Evolutionary conservation across 1,140 invertebrate genomes (phyloP), one percentile per base, ranked within the genome.

Genomic region (Caerostris darwini): DNA sequence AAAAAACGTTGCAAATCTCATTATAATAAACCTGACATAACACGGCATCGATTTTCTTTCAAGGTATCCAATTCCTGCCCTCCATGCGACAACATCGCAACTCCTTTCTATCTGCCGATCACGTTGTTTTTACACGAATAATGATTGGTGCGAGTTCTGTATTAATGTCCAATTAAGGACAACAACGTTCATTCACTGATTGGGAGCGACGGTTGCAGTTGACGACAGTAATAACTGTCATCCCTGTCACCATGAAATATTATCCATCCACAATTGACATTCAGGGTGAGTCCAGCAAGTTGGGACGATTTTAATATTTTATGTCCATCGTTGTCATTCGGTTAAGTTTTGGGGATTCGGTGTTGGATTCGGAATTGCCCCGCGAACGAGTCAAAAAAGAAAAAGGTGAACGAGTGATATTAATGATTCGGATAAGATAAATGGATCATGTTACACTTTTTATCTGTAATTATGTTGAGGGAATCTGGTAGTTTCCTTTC

Each of bases 171-270:
- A 83, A 83, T 83, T 83, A 83, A 58, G 82, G 82, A 56, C 82
- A 83, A 57, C 82, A 58, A 34, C 71, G 10, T 53, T 77, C 34
- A 17, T 67, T 67, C 61, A 14, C n/a, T 67, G 71, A 58, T 57
- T 83, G 82, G 82, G 54, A 58, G 10, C 54, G 82, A 83, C 82
- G n/a, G 17, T 14, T 57, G n/a, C n/a, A 7, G 7, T 17, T 83
- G 82, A 58, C 19, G 82, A 83, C 82, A 58, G 54, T 83, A 83
- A 83, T 83, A 56, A 83, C 82, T 83, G 82, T 83, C 82, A 83
- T 54, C 12, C 54, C 19, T 83, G 82, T 83, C 82, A 83, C n/a
- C 54, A 57, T 57, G 82, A 83, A 83, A 83, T 83, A 83, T 83
- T 56, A 83, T 83, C 82, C 82, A 7, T n/a, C 53, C n/a, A 6